Base-by-base conservation (phyloP, 2,888 invertebrate genomes). In the Candidula unifasciata region DNA sequence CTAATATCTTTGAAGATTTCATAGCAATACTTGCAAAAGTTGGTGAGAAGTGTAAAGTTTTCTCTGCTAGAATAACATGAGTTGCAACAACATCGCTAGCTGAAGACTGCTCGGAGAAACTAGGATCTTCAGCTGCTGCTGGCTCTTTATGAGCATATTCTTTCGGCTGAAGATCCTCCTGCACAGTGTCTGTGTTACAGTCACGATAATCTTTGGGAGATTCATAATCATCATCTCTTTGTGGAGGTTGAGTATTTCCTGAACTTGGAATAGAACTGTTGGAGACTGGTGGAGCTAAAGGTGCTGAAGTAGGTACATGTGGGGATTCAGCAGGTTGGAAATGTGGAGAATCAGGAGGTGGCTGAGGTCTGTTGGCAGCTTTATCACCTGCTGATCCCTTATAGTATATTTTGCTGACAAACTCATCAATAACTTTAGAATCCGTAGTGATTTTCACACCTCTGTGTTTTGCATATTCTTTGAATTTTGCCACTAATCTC, bases 381-480 rank as follows among this genome's bases (percentile, higher is more conserved):
- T 81, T 71, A 60, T 68, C 82, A 64, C n/a, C 35, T 2, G 24
- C 21, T 18, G 79, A 80, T 30, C 84, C 80, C 66, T 80, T 84
- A 76, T 84, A 84, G 27, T 64, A 84, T 35, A 84, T 84, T 57
- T 80, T 84, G 37, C 77, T 80, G 24, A 84, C 84, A 81, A 84
- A 84, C 33, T 84, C 84, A 84, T 84, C 84, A 68, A 84, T 80
- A 18, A 84, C 84, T 69, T 80, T 84, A 18, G 80, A 80, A 66
- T 79, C 78, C 30, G 84, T 37, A 30, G 84, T 81, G n/a, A 84
- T 84, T 57, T 73, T 80, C 8, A 84, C 80, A 35, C 80, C 80
- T 27, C 71, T 80, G 69, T 76, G 35, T n/a, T 44, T 37, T 10
- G 84, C 80, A 81, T 80, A 84, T 27, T 84, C 33, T 33, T 84